Base-by-base conservation (phyloP, 1,140 invertebrate genomes). In the Araneus ventricosus region DNA sequence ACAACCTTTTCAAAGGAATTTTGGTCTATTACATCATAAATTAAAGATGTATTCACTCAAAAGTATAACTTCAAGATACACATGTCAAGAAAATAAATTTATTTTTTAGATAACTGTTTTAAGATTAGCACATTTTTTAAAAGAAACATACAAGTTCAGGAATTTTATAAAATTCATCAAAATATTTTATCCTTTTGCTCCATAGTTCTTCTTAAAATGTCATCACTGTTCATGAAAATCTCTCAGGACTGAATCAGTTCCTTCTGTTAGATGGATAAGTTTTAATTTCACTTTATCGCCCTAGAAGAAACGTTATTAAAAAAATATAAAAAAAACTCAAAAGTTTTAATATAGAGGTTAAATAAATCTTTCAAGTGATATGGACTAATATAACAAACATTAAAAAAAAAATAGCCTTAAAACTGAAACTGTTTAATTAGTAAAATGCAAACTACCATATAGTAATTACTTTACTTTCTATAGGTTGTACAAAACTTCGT, bases 401-500 rank as follows among this genome's bases (percentile, higher is more conserved):
- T n/a, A n/a, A n/a, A n/a, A n/a, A n/a, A n/a, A n/a, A n/a, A n/a
- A n/a, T n/a, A n/a, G n/a, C n/a, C n/a, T n/a, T n/a, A n/a, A n/a
- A n/a, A n/a, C n/a, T n/a, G n/a, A n/a, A n/a, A n/a, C n/a, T 27
- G 24, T 27, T n/a, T 8, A 20, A 70, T 70, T 2, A 27, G 14
- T 7, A 2, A 27, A 70, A 70, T 27, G 30, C 8, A 70, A 70
- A 20, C n/a, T 0, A 22, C 14, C 7, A 82, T n/a, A 52, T 52
- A 24, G 24, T n/a, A 30, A 39, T 45, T 45, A 52, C 93, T n/a
- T 94, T 94, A 96, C 96, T 96, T 95, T 96, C 95, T 98, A 80
- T 94, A 93, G 6, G 95, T 99, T 59, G 97, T 96, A 99, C 98
- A 95, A 99, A 97, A 94, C 99, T 97, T 95, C 98, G 98, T 84